Evolutionary conservation across 1,140 invertebrate species (phyloP).

Genomic region (Drosophila repletoides): DNA sequence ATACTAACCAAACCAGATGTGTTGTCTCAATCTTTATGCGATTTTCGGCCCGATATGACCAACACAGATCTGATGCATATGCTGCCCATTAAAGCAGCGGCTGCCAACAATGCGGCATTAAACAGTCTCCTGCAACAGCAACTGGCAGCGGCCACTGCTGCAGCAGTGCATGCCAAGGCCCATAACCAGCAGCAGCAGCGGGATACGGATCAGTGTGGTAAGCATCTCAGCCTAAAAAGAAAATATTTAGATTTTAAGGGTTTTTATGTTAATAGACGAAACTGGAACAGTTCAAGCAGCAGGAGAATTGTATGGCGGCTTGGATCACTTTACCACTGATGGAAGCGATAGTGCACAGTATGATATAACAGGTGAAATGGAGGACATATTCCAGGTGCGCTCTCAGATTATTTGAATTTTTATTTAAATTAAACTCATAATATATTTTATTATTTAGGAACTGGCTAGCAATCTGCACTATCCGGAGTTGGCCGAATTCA

Average conservation of each 20-base stretch:
- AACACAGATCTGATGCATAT: conserved; percentile 70
- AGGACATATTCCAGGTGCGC: conserved; percentile 77
- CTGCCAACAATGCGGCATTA: conserved; percentile 56
- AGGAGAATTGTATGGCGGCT: conserved; percentile 55
- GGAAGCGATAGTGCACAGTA: conserved; percentile 51
- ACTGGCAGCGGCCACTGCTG: conserved; percentile 53
- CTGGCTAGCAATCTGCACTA: conserved; percentile 74
- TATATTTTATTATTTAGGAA: conserved; percentile 37
- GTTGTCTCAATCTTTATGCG: conserved; percentile 60
- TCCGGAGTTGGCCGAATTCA: conserved; percentile 74
- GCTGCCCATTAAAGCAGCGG: conserved; percentile 66
- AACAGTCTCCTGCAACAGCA: conserved; percentile 65
- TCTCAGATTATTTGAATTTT: neutral
- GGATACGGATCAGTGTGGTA: conserved; percentile 47
- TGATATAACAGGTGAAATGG: conserved; percentile 74
- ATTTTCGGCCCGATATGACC: conserved; percentile 68
- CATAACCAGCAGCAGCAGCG: conserved; percentile 29
- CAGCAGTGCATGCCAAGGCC: conserved; percentile 66
- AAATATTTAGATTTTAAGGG: no score
- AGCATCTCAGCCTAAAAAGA: no score
- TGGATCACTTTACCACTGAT: conserved; percentile 60
- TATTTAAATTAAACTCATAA: neutral
- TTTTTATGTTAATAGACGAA: conserved; percentile 31
- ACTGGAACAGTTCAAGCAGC: conserved; percentile 24
- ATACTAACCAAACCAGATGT: conserved; percentile 65